Base-by-base conservation (phyloP, 2,113 vertebrate species). In the Hoplias malabaricus region DNA sequence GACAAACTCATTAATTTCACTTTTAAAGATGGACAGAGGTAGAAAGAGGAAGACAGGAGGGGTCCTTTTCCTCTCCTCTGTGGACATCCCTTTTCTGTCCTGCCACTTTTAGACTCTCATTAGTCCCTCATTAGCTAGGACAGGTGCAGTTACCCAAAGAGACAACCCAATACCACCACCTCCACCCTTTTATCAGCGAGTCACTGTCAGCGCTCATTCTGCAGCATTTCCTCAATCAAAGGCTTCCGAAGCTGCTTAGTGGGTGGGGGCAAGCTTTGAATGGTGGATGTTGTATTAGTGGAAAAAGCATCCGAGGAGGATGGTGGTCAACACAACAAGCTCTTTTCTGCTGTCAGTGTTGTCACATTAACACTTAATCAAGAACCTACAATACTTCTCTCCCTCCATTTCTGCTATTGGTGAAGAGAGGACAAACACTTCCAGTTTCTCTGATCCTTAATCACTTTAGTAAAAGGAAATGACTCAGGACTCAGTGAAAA, bases 101-200 rank as follows among this genome's bases (percentile, higher is more conserved):
- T 40, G 43, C 66, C 68, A 62, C 79, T 34, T 81, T 88, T 85
- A 86, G 87, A 75, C 85, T 72, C 86, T 90, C 90, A 89, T 91
- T 92, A 92, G 83, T 80, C 80, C 75, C 86, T 90, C 80, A 81
- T 92, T 87, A 90, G 87, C 80, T 76, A 76, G 85, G 89, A 88
- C 91, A 92, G 90, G 91, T 92, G 90, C 90, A 91, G 84, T 72
- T 59, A 79, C 80, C 81, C 74, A 72, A 87, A 84, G 79, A 85
- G 85, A 84, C 80, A 83, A 63, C 31, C 31, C 40, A 31, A 83
- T 78, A 80, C 72, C 42, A 16, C 72, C 72, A 43, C 21, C 70
- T 83, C 69, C 83, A 80, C 81, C 86, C 82, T 86, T n/a, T 89
- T 79, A 83, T 82, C 66, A 40, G 72, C 38, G 71, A 72, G 67